Base-by-base conservation (phyloP, 2,797 vertebrate genomes). In the Silurus lanzhouensis region DNA sequence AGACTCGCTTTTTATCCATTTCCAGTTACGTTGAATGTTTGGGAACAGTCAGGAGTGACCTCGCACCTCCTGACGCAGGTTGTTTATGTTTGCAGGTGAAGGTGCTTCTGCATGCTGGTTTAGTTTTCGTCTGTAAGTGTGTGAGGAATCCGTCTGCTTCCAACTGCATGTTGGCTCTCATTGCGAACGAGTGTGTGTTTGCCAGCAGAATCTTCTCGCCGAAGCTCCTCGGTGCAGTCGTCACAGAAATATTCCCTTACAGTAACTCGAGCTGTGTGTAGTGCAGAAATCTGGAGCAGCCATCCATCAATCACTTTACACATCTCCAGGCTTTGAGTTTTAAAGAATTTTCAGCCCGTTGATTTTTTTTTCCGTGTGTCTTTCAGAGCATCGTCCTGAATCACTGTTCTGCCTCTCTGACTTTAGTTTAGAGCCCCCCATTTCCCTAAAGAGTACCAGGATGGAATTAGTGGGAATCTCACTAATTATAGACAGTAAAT, bases 401-500 rank as follows among this genome's bases (percentile, higher is more conserved):
- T 60, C 27, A 20, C 75, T 0, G 14, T 76, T 5, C 74, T 58
- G 8, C 38, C 15, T 22, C 58, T 17, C 10, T 15, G 7, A 4
- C 4, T n/a, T 63, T 46, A 79, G n/a, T 15, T 38, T 20, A 58
- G 10, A 15, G n/a, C 77, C 38, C 38, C 38, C n/a, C 14, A 38
- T 60, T 1, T 13, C 38, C 13, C 63, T 7, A 19, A 8, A 80
- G 57, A 46, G 19, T 22, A 48, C 1, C 60, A 15, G 38, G 77
- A 7, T 3, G 9, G 25, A 5, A 48, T 61, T 64, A 79, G 55
- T 82, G 88, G 71, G 88, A 88, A 84, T 52, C 86, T 83, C 74
- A 75, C 82, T 80, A 91, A 91, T 88, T 88, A 88, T 92, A 91
- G 91, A 84, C 25, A 2, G 84, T 61, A 89, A 85, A 85, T 87